Conservation (phyloP, 2,113 vertebrate genomes). For the Lepus timidus region DNA sequence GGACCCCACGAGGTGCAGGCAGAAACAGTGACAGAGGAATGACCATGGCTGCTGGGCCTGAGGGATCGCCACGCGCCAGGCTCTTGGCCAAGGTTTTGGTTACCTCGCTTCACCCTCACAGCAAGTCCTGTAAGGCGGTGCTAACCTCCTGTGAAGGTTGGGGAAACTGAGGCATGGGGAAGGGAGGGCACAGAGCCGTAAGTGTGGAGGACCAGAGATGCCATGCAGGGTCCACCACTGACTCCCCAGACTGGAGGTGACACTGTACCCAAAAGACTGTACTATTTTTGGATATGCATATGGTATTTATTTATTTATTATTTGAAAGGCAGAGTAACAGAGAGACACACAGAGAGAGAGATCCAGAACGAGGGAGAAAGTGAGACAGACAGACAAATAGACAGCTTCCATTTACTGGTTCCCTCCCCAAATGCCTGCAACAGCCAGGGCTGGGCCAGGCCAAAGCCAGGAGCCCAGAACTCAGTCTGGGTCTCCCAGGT, state of each 20-base stretch:
- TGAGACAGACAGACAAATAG: too few relatives aligned
- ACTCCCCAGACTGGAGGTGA: neutral
- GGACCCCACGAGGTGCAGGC: fast-evolving
- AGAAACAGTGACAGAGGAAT: too few relatives aligned
- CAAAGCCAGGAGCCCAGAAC: too few relatives aligned
- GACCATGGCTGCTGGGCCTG: fast-evolving
- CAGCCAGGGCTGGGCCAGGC: too few relatives aligned
- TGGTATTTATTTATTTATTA: neutral
- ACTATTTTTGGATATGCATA: neutral
- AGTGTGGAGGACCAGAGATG: neutral
- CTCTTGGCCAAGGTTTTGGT: neutral
- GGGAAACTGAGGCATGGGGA: neutral
- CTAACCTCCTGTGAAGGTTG: neutral
- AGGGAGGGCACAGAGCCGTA: neutral
- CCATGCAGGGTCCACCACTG: fast-evolving
- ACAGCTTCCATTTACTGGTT: too few relatives aligned
- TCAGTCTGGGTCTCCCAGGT: too few relatives aligned
- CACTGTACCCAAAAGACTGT: fast-evolving
- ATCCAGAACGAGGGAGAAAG: too few relatives aligned
- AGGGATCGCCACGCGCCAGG: neutral
- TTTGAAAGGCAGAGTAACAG: too few relatives aligned
- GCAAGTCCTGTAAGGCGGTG: neutral
- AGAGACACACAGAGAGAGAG: too few relatives aligned
- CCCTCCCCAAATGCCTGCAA: too few relatives aligned
- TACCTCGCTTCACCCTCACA: neutral